Percentiles rank a stretch among this genome's conserved stretches.
Conservation (phyloP, 2,888 invertebrate genomes). For the Eustalomyia histrio region DNA sequence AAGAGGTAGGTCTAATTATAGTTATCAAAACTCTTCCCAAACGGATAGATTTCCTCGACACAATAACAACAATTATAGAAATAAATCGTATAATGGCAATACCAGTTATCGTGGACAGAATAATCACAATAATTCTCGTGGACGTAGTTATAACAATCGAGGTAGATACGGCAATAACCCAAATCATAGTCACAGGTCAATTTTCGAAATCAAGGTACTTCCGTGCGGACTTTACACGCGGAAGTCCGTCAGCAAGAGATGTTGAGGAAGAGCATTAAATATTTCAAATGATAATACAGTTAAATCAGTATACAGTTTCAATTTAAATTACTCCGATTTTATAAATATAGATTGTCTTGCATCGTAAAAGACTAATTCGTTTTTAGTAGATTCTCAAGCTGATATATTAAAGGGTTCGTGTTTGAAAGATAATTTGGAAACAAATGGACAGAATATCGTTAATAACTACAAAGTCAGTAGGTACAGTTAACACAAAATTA, state of each 20-base stretch:
- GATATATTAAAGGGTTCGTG: too few relatives aligned
- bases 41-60: too few relatives aligned
- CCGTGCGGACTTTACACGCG: not conserved
- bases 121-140: too few relatives aligned
- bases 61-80: not conserved
- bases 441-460: not conserved
- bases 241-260: not conserved
- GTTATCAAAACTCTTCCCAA: too few relatives aligned
- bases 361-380: too few relatives aligned
- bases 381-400: too few relatives aligned
- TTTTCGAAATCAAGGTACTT: not conserved
- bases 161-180: not conserved
- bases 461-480: not conserved
- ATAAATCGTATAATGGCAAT: not conserved
- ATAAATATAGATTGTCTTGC: too few relatives aligned
- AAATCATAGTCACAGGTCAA: not conserved
- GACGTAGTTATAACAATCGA: too few relatives aligned
- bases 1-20: too few relatives aligned
- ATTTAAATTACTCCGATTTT: not conserved
- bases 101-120: not conserved
- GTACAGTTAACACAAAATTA: not conserved
- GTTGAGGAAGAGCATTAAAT: conserved; percentile 9
- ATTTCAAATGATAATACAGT: too few relatives aligned
- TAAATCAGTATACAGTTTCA: too few relatives aligned
- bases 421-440: too few relatives aligned